Percentiles rank a stretch among this genome's conserved stretches.
These are phyloP conservation scores for Gastrophryne carolinensis DNA, from an alignment of 2,797 vertebrate genomes.

Conservation along the genomic window DNA sequence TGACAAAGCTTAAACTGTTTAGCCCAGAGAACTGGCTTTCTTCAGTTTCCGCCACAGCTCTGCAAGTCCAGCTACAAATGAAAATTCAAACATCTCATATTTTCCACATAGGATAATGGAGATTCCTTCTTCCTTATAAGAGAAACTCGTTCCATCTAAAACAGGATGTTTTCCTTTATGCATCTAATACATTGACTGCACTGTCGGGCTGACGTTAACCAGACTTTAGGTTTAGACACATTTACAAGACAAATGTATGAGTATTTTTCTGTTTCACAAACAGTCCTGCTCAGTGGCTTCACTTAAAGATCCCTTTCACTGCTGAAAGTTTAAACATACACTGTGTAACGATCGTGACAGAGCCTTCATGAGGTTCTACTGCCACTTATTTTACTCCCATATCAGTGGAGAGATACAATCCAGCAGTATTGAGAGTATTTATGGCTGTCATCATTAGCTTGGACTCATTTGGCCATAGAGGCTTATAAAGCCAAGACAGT, in stretches of 20 bases:
- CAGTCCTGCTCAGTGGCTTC: background rate
- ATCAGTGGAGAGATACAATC: no score
- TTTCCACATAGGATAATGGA: background rate
- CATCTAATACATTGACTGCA: background rate
- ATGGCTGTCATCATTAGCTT: no score
- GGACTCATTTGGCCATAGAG: no score
- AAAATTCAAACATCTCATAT: background rate
- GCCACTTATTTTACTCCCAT: no score
- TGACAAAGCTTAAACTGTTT: background rate
- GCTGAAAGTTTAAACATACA: background rate
- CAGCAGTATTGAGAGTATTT: no score
- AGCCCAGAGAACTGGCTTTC: background rate
- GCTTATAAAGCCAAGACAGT: no score
- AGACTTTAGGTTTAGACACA: background rate
- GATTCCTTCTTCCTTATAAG: background rate
- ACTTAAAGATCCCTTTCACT: background rate
- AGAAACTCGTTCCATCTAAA: background rate
- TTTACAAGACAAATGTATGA: conserved; percentile 36
- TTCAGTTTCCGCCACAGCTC: background rate
- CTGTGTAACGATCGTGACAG: no score
- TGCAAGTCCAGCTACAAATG: background rate
- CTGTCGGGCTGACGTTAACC: background rate
- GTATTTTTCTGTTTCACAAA: background rate
- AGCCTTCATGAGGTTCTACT: no score
- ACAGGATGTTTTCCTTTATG: background rate